phyloP scores from a whole-genome alignment of 2,888 invertebrate species.

The Melieria omissa region DNA sequence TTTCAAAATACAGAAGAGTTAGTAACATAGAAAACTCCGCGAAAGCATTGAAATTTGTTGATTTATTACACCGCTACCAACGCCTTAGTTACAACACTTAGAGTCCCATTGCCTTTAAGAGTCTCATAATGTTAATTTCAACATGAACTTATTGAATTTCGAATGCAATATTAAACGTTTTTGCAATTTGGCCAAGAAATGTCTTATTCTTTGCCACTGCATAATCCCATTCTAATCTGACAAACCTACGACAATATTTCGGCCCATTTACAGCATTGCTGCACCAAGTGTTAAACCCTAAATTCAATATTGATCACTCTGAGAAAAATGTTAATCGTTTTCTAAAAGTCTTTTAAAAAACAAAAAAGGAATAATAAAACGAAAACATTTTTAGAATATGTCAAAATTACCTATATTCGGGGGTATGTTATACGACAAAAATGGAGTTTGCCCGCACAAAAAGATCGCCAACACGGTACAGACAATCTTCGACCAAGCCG shows the following conservation, averaged over 20 bases:
- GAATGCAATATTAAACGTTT: too few species aligned
- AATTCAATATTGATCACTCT: not conserved
- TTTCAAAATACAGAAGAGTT: too few species aligned
- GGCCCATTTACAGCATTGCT: not conserved
- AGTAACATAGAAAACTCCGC: too few species aligned
- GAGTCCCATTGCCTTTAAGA: too few species aligned
- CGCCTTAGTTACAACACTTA: too few species aligned
- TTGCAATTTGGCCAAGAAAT: too few species aligned
- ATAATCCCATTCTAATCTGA: too few species aligned
- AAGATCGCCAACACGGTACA: conserved; percentile 40
- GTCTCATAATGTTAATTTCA: too few species aligned
- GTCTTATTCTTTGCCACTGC: too few species aligned
- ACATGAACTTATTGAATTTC: too few species aligned
- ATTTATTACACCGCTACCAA: too few species aligned
- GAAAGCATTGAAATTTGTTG: too few species aligned
- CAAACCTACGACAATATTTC: not conserved
- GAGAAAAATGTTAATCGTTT: conserved; percentile 7
- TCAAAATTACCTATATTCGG: conserved; percentile 39
- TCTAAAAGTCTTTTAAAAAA: conserved; percentile 16
- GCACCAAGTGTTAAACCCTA: not conserved
- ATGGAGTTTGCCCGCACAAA: conserved; percentile 40
- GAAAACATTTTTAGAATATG: conserved; percentile 29
- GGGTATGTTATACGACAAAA: conserved; percentile 27
- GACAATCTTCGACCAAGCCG: conserved; percentile 23
- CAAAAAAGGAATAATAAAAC: conserved; percentile 19